These are phyloP conservation scores for Oryzias sinensis DNA, from an alignment of 2,797 vertebrate genomes.

Conservation along the genomic window DNA sequence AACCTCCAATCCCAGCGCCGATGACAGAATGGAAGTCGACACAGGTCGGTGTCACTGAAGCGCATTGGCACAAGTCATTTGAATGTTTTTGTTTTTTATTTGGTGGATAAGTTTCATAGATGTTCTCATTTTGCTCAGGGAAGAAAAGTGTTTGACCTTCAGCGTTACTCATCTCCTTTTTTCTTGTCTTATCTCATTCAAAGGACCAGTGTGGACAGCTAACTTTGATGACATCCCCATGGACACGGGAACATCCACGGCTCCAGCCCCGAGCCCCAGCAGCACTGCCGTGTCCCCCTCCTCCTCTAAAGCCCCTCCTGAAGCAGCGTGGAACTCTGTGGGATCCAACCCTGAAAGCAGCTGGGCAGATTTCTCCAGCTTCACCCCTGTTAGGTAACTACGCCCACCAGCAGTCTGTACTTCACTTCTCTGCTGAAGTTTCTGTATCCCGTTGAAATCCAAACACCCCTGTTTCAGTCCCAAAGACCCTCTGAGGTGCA, in stretches of 20 bases:
- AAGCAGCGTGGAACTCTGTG: conserved; percentile 85
- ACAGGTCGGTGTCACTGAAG: conserved; percentile 67
- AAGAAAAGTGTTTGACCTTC: no score
- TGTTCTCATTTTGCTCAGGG: no score
- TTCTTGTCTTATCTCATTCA: background rate
- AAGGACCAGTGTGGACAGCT: conserved; percentile 91
- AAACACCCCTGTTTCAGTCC: conserved; percentile 75
- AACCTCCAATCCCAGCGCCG: conserved; percentile 74
- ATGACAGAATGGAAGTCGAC: conserved; percentile 97
- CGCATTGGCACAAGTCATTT: no score
- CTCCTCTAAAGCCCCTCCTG: conserved; percentile 63
- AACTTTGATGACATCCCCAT: conserved; percentile 95
- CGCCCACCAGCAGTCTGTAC: background rate
- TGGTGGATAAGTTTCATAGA: no score
- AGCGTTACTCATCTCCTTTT: no score
- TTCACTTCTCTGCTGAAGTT: background rate
- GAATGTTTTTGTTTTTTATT: background rate
- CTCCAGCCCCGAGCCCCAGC: conserved; percentile 45
- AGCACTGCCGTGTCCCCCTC: conserved; percentile 29
- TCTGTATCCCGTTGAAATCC: background rate
- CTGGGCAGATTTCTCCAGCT: conserved; percentile 95
- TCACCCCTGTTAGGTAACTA: conserved; percentile 84
- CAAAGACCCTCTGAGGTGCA: conserved; percentile 91
- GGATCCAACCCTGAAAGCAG: conserved; percentile 79
- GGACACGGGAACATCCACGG: conserved; percentile 87